Conservation (phyloP, 2,888 invertebrate genomes). For the Pilophorus perplexus region DNA sequence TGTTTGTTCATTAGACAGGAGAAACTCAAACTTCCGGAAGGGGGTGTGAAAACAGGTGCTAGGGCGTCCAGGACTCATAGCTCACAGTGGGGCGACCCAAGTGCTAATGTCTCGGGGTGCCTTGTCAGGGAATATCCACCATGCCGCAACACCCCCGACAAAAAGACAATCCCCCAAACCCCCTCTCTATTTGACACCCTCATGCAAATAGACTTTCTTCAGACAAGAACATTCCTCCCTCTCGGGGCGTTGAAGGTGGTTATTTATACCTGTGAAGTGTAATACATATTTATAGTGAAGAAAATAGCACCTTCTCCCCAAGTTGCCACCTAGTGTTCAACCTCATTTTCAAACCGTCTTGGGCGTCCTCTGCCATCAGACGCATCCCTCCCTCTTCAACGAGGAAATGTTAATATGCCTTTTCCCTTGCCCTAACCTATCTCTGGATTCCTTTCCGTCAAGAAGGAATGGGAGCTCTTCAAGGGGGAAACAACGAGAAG, state of each 20-base stretch:
- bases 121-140: neutral
- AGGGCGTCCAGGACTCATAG: no score
- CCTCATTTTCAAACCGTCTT: neutral
- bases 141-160: neutral
- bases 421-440: no score
- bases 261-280: slow-evolving; percentile 19
- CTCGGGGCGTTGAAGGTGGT: neutral
- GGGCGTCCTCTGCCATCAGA: neutral
- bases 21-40: neutral
- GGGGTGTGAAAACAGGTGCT: slow-evolving; percentile 8
- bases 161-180: slow-evolving; percentile 10
- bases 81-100: no score
- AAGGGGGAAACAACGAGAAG: no score
- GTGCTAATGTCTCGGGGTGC: slow-evolving; percentile 24
- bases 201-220: slow-evolving; percentile 30
- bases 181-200: neutral
- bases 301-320: no score
- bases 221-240: neutral
- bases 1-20: slow-evolving; percentile 27
- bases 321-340: neutral
- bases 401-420: no score
- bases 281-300: slow-evolving; percentile 33
- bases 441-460: no score
- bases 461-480: no score
- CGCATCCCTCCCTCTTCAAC: neutral